Percentiles rank a stretch among this genome's conserved stretches.
Conservation (phyloP, 1,140 invertebrate genomes). For the Helicoverpa armigera region DNA sequence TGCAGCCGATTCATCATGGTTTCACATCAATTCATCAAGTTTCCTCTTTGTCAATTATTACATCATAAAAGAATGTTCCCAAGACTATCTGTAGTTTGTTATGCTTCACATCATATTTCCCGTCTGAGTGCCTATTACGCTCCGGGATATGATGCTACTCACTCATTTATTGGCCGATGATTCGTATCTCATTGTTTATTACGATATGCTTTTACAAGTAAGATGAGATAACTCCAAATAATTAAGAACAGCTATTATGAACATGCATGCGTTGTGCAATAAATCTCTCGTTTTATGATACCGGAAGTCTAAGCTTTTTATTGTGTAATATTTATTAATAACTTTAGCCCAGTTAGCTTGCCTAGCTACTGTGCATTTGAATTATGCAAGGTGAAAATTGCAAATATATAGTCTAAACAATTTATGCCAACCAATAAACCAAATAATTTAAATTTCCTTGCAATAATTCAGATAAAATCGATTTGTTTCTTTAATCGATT, state of each 20-base stretch:
- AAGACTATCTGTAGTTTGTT: conserved; percentile 55
- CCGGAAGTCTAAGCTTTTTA: conserved; percentile 9
- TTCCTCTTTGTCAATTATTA: conserved; percentile 59
- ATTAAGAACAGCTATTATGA: conserved; percentile 19
- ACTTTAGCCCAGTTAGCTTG: background rate
- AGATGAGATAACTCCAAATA: conserved; percentile 33
- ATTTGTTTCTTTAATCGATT: too few species aligned
- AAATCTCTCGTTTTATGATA: conserved; percentile 29
- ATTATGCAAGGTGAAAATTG: background rate
- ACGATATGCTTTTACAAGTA: conserved; percentile 43
- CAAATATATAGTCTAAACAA: too few species aligned
- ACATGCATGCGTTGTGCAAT: background rate
- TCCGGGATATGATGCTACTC: conserved; percentile 54
- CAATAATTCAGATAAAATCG: too few species aligned
- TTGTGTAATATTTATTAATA: background rate
- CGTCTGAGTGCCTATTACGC: conserved; percentile 58
- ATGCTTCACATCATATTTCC: conserved; percentile 61
- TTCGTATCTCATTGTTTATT: conserved; percentile 58
- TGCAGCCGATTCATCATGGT: conserved; percentile 56
- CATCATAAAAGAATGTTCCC: conserved; percentile 62
- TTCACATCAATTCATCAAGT: conserved; percentile 59
- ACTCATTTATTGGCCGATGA: conserved; percentile 55
- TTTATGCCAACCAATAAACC: too few species aligned
- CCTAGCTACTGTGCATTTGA: background rate
- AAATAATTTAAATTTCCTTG: too few species aligned